Evolutionary conservation across 2,113 vertebrate genomes (phyloP), one percentile per base, ranked within the genome.

Genomic region (Thinocorus orbignyianus): DNA sequence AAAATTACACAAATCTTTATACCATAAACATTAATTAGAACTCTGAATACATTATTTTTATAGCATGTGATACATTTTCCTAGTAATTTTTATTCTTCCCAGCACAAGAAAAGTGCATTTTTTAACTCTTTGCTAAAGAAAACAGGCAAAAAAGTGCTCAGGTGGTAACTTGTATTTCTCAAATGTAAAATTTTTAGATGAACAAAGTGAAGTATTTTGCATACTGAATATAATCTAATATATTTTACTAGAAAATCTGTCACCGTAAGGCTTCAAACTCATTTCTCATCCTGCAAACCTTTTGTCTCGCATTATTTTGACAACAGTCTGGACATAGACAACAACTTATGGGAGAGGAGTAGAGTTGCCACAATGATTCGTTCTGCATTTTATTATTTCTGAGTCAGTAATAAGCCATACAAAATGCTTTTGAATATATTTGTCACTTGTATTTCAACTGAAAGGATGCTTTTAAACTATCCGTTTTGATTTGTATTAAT

Each of bases 351-450:
- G 31, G 44, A 79, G 48, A 71, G 31, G 5, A 37, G 9, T 64
- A 49, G 24, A 69, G 25, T 37, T 62, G 28, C 11, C 19, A n/a
- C 18, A 62, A 66, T 49, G 6, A 78, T 74, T 91, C 90, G 31
- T 71, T 81, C 46, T 96, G 80, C 61, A 79, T 95, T 97, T 72
- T 76, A 70, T 81, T 66, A 41, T 79, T 86, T 93, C 54, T 81
- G 23, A 58, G 18, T 28, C 28, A 78, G 14, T 74, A 69, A 64
- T 18, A 81, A 73, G 7, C 30, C 55, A 81, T 30, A 69, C 18
- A 70, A 86, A 62, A 91, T n/a, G 17, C 5, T 31, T 93, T 70
- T 87, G 49, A 93, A 77, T 73, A 16, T 39, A 66, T 73, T 76
- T 86, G 11, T 49, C 46, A 77, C 13, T 83, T 83, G 30, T 42